Percentiles rank a stretch among this genome's conserved stretches.
These are phyloP conservation scores for Ictalurus furcatus DNA, from an alignment of 2,113 vertebrate species.

Conservation along the genomic window DNA sequence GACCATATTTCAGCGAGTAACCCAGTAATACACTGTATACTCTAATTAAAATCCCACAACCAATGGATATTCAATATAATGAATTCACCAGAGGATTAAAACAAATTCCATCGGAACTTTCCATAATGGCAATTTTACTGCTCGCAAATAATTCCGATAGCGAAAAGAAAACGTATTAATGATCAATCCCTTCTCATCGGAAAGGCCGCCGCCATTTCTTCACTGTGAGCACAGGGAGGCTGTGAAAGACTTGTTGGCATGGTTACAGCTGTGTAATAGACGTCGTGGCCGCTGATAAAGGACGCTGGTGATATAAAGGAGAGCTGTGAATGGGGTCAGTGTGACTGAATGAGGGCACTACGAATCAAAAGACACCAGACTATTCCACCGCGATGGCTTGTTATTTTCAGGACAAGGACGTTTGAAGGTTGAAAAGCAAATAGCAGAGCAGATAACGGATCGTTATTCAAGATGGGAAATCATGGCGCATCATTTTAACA, in stretches of 20 bases:
- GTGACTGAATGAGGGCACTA: conserved; percentile 22
- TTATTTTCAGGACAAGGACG: background rate
- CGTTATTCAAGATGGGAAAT: background rate
- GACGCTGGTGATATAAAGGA: background rate
- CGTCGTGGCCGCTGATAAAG: conserved; percentile 34
- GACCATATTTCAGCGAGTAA: background rate
- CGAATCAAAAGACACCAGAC: background rate
- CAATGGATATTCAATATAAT: background rate
- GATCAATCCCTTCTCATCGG: conserved; percentile 15
- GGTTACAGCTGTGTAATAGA: conserved; percentile 27
- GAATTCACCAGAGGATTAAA: background rate
- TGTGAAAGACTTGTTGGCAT: conserved; percentile 41
- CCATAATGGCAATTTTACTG: background rate
- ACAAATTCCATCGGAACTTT: background rate
- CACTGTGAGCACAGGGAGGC: conserved; percentile 54
- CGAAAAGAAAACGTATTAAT: background rate
- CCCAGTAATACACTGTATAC: background rate
- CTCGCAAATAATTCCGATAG: background rate
- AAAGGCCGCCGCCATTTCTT: conserved; percentile 59
- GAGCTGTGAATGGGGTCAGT: conserved; percentile 28
- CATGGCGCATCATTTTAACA: background rate
- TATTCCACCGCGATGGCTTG: background rate
- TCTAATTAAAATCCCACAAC: background rate
- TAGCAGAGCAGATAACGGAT: background rate
- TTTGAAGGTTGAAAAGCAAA: background rate